Evolutionary conservation across 2,888 invertebrate species (phyloP).

Genomic region (Hydraecia micacea): DNA sequence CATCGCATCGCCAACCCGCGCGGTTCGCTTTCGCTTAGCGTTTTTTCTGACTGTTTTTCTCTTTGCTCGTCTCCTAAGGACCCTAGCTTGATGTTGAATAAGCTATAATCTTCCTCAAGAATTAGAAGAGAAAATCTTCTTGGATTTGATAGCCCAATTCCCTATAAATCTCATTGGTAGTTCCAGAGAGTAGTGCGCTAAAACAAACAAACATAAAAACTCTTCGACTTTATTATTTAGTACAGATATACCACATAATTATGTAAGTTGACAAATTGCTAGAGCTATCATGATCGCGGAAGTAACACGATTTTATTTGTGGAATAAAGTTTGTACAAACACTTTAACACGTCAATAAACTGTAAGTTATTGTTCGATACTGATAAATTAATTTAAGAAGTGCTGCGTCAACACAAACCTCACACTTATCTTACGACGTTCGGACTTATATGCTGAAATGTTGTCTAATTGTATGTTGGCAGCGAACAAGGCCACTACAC

Average conservation of each 20-base stretch:
- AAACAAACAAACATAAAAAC: not conserved
- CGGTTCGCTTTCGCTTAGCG: too few relatives aligned
- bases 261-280: not conserved
- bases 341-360: not conserved
- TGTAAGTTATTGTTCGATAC: not conserved
- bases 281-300: not conserved
- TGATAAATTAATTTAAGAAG: not conserved
- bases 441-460: not conserved
- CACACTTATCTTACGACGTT: not conserved
- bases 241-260: not conserved
- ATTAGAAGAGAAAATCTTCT: not conserved
- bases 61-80: too few relatives aligned
- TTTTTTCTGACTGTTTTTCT: too few relatives aligned
- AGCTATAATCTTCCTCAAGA: too few relatives aligned
- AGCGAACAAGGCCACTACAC: not conserved
- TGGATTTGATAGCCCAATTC: too few relatives aligned
- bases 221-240: not conserved
- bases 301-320: not conserved
- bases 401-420: not conserved
- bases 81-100: too few relatives aligned
- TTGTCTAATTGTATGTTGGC: slow-evolving; percentile 10
- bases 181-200: not conserved
- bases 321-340: not conserved
- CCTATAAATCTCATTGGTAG: too few relatives aligned
- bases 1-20: too few relatives aligned